Evolutionary conservation across 2,888 invertebrate species (phyloP).

Genomic region (Acrobasis consociella): DNA sequence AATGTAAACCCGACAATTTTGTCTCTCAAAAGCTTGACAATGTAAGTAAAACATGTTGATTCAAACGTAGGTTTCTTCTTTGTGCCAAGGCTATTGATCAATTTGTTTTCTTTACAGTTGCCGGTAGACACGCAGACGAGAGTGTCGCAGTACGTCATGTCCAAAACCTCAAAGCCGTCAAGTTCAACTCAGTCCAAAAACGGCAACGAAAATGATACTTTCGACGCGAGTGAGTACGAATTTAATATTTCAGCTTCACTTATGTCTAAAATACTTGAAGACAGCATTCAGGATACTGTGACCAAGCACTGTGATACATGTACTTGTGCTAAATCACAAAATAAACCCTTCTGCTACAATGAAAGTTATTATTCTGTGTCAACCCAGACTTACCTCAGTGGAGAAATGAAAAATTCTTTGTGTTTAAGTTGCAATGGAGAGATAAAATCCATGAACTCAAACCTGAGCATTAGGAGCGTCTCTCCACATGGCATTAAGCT

Average conservation of each 20-base stretch:
- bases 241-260: conserved; percentile 92
- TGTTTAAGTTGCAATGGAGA: conserved; percentile 86
- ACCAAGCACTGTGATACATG: conserved; percentile 93
- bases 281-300: conserved; percentile 91
- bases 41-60: conserved; percentile 82
- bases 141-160: conserved; percentile 89
- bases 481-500: conserved; percentile 65
- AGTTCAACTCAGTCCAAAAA: conserved; percentile 70
- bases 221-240: conserved; percentile 83
- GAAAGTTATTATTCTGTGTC: conserved; percentile 83
- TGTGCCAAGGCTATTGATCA: conserved; percentile 25
- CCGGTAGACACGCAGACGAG: conserved; percentile 95
- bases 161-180: conserved; percentile 77
- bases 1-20: conserved; percentile 97
- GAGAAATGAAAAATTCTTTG: conserved; percentile 75
- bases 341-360: conserved; percentile 79
- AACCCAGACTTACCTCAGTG: conserved; percentile 83
- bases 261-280: conserved; percentile 95
- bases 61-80: conserved; percentile 25
- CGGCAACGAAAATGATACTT: conserved; percentile 72
- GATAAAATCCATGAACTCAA: conserved; percentile 67
- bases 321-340: conserved; percentile 84
- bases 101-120: conserved; percentile 83
- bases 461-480: conserved; percentile 65
- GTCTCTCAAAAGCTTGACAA: conserved; percentile 95